Evolutionary conservation across 2,113 vertebrate species (phyloP), one percentile per base, ranked within the genome.

Genomic region (Leucoraja erinaceus): DNA sequence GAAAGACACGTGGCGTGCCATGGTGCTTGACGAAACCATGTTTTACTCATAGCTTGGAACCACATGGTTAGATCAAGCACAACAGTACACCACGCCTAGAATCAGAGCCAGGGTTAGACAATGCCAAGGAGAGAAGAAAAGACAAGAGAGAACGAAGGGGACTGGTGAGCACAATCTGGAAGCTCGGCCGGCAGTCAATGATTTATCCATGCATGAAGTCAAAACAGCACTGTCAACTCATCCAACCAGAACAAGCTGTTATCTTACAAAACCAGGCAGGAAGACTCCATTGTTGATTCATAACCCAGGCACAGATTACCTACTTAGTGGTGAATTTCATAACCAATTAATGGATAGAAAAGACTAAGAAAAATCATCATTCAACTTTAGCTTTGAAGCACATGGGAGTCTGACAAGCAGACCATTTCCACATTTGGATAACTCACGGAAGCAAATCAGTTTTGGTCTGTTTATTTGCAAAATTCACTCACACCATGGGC

Each of bases 51-150:
- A 97, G 96, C 97, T 98, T 97, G 98, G 96, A 97, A 98, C 98
- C 99, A 99, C 99, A 99, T 99, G 99, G 99, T 99, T 99, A 99
- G 98, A 99, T 99, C 99, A 99, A 99, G 99, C 99, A 99, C 99
- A 99, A 99, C 98, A 99, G 98, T 99, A 99, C 99, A 98, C 98
- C 97, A 97, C 97, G 97, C 96, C 96, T 96, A 94, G 94, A 97
- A 96, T 96, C 96, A 97, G 96, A 97, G 96, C 96, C 96, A 96
- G 96, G 96, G 96, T 97, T 96, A 97, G 96, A 96, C 96, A 97
- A 96, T 94, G 94, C 95, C 96, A 97, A 93, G 97, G 96, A 96
- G 95, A 98, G 97, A 97, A 96, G 97, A 98, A 97, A 47, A 96
- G 95, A 96, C 96, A 97, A 98, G 97, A 97, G 96, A 96, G 95